Conservation (phyloP, 2,113 vertebrate genomes). For the Notarius lentiginosus region DNA sequence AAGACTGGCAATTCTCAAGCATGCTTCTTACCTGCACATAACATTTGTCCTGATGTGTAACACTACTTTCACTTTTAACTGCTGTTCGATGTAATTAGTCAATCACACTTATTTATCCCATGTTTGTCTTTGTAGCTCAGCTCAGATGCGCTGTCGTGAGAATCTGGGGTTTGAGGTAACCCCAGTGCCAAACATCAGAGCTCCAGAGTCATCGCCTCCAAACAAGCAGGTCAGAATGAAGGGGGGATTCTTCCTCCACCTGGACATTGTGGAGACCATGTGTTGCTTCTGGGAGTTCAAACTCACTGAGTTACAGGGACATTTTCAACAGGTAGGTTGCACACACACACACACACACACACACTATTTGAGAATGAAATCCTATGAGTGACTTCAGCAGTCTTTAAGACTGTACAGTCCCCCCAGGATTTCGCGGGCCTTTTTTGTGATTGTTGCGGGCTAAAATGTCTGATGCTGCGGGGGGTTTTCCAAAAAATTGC, state of each 20-base stretch:
- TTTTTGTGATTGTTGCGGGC: no score
- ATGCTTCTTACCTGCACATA: neutral
- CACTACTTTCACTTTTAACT: neutral
- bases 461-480: no score
- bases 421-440: no score
- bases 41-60: neutral
- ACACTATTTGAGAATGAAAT: neutral
- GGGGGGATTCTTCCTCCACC: conserved; percentile 69
- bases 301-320: conserved; percentile 51
- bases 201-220: conserved; percentile 34
- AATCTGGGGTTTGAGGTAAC: conserved; percentile 16
- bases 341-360: neutral
- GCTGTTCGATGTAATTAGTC: neutral
- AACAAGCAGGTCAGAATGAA: conserved; percentile 71
- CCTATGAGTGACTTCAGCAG: no score
- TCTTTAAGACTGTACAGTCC: neutral
- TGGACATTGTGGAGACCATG: conserved; percentile 73
- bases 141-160: conserved; percentile 13
- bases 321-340: conserved; percentile 20
- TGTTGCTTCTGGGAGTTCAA: conserved; percentile 74
- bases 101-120: neutral
- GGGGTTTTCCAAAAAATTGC: no score
- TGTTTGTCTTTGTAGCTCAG: conserved; percentile 39
- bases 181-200: neutral
- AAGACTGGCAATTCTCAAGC: neutral